phyloP scores from a whole-genome alignment of 2,113 vertebrate species.

The Scomber scombrus region DNA sequence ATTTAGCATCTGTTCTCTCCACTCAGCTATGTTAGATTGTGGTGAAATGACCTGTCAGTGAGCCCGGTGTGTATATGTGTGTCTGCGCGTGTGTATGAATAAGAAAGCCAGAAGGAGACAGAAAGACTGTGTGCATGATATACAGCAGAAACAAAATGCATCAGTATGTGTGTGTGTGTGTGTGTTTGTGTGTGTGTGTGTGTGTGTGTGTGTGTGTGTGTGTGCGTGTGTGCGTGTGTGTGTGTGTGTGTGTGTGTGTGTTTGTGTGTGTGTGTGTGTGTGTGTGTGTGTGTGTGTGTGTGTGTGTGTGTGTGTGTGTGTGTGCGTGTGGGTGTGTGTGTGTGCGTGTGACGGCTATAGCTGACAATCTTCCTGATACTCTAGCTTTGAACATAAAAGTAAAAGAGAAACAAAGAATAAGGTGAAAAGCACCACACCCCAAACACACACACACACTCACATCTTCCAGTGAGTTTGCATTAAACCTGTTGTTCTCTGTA shows the following conservation, averaged over 20 bases:
- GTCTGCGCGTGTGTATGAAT: neutral
- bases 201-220: neutral
- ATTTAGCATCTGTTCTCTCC: conserved; percentile 59
- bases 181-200: conserved; percentile 7
- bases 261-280: no score
- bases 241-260: neutral
- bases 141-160: neutral
- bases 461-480: neutral
- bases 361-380: neutral
- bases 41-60: conserved; percentile 69
- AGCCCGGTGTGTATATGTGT: neutral
- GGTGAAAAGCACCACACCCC: neutral
- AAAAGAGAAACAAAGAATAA: conserved; percentile 22
- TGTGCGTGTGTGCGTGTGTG: neutral
- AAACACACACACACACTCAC: neutral
- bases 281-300: conserved; percentile 7
- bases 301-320: neutral
- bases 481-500: neutral
- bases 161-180: neutral
- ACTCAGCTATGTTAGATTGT: conserved; percentile 53
- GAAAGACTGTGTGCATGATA: neutral
- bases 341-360: no score
- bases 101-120: neutral
- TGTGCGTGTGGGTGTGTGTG: no score
- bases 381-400: conserved; percentile 43